Evolutionary conservation across 2,888 invertebrate genomes (phyloP).

Genomic region (Ashinkailepas kermadecensis): DNA sequence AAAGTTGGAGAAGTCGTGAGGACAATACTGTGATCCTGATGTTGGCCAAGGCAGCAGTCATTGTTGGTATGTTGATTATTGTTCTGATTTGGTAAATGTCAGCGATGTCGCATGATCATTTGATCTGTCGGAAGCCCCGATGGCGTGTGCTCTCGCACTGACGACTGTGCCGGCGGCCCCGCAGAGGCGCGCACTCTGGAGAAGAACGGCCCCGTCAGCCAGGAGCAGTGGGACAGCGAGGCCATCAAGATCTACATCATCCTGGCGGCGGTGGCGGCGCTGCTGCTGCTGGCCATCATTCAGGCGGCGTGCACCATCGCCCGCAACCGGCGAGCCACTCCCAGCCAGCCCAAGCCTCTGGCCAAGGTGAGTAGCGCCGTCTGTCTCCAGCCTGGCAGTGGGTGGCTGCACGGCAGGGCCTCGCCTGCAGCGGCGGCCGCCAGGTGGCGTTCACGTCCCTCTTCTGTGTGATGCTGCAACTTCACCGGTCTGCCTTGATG

Average conservation of each 20-base stretch:
- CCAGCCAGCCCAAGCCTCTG: constrained; percentile 31
- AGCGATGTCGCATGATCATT: too few relatives aligned
- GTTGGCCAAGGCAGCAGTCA: too few relatives aligned
- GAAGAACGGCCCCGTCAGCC: constrained; percentile 54
- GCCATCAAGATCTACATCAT: constrained; percentile 68
- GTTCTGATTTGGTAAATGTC: too few relatives aligned
- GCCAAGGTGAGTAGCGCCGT: constrained; percentile 27
- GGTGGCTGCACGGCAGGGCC: neutral
- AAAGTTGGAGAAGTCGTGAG: too few relatives aligned
- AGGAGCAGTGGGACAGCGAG: constrained; percentile 40
- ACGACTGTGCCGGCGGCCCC: neutral
- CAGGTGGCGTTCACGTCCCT: too few relatives aligned
- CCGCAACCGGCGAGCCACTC: constrained; percentile 46
- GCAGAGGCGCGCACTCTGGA: neutral
- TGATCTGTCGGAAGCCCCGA: too few relatives aligned
- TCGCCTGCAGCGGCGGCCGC: too few relatives aligned
- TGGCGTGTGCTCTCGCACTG: neutral
- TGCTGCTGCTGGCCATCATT: constrained; percentile 67
- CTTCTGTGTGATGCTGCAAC: too few relatives aligned
- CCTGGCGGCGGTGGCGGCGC: constrained; percentile 68
- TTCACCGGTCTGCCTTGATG: too few relatives aligned
- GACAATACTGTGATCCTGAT: too few relatives aligned
- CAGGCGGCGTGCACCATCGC: constrained; percentile 79
- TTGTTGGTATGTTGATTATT: too few relatives aligned
- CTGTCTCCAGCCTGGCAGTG: neutral